Conservation (phyloP, 30 jellyfish, hydroid and myxozoan genomes). For the Mastigias papua region DNA sequence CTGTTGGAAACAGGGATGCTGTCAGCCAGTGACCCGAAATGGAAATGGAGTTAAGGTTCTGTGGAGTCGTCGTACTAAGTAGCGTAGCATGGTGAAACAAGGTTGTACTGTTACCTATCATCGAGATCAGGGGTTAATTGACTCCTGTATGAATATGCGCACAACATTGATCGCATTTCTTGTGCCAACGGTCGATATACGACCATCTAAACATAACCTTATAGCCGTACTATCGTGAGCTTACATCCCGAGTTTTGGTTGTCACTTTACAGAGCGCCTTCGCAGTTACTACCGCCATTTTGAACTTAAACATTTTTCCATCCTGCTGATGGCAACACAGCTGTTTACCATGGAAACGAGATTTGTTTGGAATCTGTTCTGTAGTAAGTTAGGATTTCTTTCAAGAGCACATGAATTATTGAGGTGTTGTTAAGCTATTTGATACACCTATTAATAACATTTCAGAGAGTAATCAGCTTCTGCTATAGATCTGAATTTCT, state of each 20-base stretch:
- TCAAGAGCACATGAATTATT: constrained; percentile 9
- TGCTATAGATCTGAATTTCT: no score
- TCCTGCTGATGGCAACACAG: not conserved
- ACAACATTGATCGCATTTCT: not conserved
- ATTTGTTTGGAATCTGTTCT: constrained; percentile 46
- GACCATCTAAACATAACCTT: not conserved
- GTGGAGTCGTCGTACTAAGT: no score
- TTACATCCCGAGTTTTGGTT: not conserved
- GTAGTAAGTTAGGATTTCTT: not conserved
- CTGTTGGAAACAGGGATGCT: no score
- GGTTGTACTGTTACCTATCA: no score
- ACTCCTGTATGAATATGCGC: no score
- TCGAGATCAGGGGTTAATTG: no score
- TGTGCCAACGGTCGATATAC: no score
- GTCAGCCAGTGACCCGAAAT: no score
- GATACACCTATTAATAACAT: not conserved
- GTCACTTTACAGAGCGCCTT: not conserved
- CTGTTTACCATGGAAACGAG: constrained; percentile 58
- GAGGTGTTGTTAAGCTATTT: not conserved
- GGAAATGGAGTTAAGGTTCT: no score
- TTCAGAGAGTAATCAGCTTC: not conserved
- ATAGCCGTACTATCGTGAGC: not conserved
- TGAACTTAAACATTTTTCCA: not conserved
- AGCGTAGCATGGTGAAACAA: no score
- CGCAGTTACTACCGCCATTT: not conserved